Conservation (phyloP, 2,888 invertebrate species). For the Eumacrocentrus americanus region DNA sequence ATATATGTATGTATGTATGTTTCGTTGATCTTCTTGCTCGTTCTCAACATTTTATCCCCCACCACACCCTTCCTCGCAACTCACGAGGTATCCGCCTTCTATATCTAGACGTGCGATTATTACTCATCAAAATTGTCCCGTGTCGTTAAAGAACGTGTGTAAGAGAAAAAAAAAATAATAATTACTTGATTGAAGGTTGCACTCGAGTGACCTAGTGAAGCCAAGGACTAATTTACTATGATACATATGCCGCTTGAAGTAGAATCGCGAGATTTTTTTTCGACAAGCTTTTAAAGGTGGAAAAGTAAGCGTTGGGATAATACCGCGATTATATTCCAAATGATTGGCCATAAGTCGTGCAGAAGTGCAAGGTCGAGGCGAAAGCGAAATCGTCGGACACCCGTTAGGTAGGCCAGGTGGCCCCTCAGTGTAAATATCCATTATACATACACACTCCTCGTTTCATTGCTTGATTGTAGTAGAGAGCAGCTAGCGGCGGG, state of each 20-base stretch:
- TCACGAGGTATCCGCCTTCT: neutral
- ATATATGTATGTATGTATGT: no score
- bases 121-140: neutral
- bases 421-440: neutral
- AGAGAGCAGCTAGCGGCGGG: neutral
- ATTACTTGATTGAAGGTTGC: neutral
- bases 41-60: neutral
- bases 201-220: neutral
- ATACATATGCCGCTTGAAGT: neutral
- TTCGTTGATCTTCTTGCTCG: no score
- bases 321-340: neutral
- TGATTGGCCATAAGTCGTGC: neutral
- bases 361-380: constrained; percentile 23
- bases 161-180: neutral
- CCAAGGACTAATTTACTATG: neutral
- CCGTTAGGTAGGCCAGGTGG: constrained; percentile 28
- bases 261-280: neutral
- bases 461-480: neutral
- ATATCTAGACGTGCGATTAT: neutral
- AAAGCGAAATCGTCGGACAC: constrained; percentile 24
- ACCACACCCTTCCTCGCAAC: neutral
- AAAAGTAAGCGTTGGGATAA: neutral
- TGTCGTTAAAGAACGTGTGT: neutral
- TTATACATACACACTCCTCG: constrained; percentile 7
- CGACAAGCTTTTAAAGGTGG: neutral